Base-by-base conservation (phyloP, 2,113 vertebrate genomes). In the Mirza zaza region DNA sequence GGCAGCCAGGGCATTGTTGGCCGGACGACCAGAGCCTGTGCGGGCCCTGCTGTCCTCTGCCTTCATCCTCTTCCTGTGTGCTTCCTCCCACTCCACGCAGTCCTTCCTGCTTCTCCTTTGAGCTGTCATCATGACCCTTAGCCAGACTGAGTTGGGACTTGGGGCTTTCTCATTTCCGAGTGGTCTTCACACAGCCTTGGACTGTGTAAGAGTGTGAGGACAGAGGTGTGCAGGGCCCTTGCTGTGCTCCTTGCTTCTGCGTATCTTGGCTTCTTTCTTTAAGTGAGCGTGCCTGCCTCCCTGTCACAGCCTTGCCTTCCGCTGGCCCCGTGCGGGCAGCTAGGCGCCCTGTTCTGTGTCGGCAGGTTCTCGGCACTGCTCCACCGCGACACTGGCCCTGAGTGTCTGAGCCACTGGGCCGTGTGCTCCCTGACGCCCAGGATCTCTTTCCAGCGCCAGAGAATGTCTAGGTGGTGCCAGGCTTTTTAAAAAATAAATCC, bases 81-180 rank as follows among this genome's bases (percentile, higher is more conserved):
- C 29, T 32, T 32, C 55, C 42, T 11, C 25, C 36, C 5, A 8
- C 39, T 6, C 45, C 39, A 0, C 2, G 13, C 2, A 1, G 2
- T 52, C 76, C 27, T 39, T 9, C 1, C 52, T 67, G 68, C 48
- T 67, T 27, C 21, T 29, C 61, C 39, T 18, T 20, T 18, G 71
- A 86, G 32, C 59, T 42, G 21, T 63, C 21, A 3, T 55, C 48
- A 6, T 20, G 18, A 8, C 57, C 3, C 11, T 20, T 8, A 21
- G 15, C 50, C 10, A 11, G 2, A 12, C 59, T 15, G 21, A 36
- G 32, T 50, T 5, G 1, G 21, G 23, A 50, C 48, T 82, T 67
- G 29, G n/a, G 21, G 42, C 77, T 71, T n/a, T n/a, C 39, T 75
- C 9, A 0, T 76, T 32, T 82, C 21, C 11, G 20, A 23, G 29